Evolutionary conservation across 2,113 vertebrate species (phyloP).

Genomic region (Elachura formosa): DNA sequence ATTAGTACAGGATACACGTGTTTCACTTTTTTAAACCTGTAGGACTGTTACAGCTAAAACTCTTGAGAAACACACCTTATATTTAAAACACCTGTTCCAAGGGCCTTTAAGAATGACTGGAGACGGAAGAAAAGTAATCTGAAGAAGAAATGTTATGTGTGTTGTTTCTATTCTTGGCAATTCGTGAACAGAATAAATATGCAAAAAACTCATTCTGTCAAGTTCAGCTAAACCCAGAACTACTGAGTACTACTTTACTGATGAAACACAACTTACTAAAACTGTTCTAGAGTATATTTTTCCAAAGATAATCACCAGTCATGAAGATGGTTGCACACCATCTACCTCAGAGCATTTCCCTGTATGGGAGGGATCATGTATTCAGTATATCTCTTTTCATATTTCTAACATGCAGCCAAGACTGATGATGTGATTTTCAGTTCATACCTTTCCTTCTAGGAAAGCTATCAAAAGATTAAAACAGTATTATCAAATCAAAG

Average conservation of each 20-base stretch:
- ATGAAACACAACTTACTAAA: background rate
- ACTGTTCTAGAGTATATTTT: background rate
- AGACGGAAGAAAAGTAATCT: slow-evolving; percentile 51
- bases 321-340: background rate
- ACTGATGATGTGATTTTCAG: background rate
- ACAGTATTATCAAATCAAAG: background rate
- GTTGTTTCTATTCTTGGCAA: slow-evolving; percentile 14
- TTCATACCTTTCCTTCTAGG: background rate
- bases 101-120: slow-evolving; percentile 34
- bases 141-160: slow-evolving; percentile 5
- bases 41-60: slow-evolving; percentile 40
- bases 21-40: background rate
- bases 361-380: background rate
- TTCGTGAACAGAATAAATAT: background rate
- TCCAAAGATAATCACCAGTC: background rate
- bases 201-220: background rate
- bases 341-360: background rate
- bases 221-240: background rate
- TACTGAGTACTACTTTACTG: background rate
- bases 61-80: slow-evolving; percentile 43
- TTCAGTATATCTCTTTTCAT: background rate
- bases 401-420: background rate
- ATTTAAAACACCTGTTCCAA: slow-evolving; percentile 44
- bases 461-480: background rate
- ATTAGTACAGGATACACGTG: slow-evolving; percentile 6